A percentile compares a stretch with the other conserved stretches of the same genome.
phyloP scores from a whole-genome alignment of 2,113 vertebrate species.

The Tetraodon nigroviridis region DNA sequence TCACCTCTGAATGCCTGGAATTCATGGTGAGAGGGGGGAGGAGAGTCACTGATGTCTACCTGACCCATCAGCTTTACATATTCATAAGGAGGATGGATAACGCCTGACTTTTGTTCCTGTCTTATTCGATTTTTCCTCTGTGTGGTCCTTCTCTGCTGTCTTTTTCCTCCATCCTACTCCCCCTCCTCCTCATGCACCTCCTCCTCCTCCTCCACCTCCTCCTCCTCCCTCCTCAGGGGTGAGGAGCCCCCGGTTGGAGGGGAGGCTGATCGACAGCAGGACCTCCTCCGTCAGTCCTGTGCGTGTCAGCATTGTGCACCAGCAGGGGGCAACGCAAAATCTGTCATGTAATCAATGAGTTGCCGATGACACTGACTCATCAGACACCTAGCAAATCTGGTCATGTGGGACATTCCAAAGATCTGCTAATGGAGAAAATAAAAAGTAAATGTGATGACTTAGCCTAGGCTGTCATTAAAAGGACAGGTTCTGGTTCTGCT shows the following conservation, averaged over 20 bases:
- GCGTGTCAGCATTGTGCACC: constrained; percentile 52
- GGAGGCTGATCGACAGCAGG: constrained; percentile 56
- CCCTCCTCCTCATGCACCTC: background rate
- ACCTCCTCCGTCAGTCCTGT: constrained; percentile 45
- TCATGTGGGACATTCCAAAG: constrained; percentile 11
- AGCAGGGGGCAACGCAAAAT: constrained; percentile 51
- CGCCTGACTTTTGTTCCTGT: constrained; percentile 43
- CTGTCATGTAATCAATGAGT: constrained; percentile 40
- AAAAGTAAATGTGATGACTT: no score
- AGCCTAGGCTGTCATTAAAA: no score
- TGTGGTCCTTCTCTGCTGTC: constrained; percentile 2
- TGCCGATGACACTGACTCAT: constrained; percentile 33
- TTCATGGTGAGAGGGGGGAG: constrained; percentile 27
- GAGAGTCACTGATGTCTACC: constrained; percentile 60
- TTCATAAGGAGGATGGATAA: constrained; percentile 64
- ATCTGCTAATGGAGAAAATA: no score
- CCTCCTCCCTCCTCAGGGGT: constrained; percentile 18
- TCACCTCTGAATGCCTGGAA: constrained; percentile 36
- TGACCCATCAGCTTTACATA: constrained; percentile 68
- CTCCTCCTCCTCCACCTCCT: constrained; percentile 1
- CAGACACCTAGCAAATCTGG: constrained; percentile 28
- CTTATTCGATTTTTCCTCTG: constrained; percentile 41
- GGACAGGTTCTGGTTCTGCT: no score
- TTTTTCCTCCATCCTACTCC: constrained; percentile 21
- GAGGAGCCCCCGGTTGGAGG: constrained; percentile 54